A percentile compares a stretch with the other conserved stretches of the same genome.
phyloP scores from a whole-genome alignment of 2,888 invertebrate species.

The Entomobrya multifasciata region DNA sequence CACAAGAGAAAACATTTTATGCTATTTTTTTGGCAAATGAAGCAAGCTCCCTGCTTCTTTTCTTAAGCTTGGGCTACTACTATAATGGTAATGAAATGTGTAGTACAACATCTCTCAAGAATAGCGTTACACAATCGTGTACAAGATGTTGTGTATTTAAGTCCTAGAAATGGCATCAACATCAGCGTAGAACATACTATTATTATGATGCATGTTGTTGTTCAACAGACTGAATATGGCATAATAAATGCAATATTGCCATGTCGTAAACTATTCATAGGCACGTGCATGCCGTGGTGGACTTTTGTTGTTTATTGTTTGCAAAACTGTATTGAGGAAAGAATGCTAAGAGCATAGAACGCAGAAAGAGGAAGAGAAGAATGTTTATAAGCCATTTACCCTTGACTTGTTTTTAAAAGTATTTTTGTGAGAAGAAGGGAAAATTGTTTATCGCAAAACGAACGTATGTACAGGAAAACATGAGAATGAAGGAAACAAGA shows the following conservation, averaged over 20 bases:
- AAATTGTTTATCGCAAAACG: too few species aligned
- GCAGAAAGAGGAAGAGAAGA: neutral
- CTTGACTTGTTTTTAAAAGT: too few species aligned
- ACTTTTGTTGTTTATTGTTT: neutral
- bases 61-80: neutral
- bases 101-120: too few species aligned
- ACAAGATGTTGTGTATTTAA: too few species aligned
- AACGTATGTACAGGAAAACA: too few species aligned
- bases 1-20: neutral
- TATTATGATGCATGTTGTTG: neutral
- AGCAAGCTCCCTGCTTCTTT: neutral
- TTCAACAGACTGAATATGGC: neutral
- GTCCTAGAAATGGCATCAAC: too few species aligned
- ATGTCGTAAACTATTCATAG: conserved; percentile 20
- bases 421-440: too few species aligned
- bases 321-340: too few species aligned
- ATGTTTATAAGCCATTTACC: neutral
- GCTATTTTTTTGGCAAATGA: conserved; percentile 16
- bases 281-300: conserved; percentile 14
- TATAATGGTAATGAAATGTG: conserved; percentile 2
- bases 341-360: too few species aligned
- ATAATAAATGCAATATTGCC: conserved; percentile 40
- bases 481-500: too few species aligned
- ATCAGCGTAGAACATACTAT: too few species aligned
- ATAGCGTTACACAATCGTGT: too few species aligned